Conservation (phyloP, 2,113 vertebrate species). For the human (Homo sapiens) region DNA sequence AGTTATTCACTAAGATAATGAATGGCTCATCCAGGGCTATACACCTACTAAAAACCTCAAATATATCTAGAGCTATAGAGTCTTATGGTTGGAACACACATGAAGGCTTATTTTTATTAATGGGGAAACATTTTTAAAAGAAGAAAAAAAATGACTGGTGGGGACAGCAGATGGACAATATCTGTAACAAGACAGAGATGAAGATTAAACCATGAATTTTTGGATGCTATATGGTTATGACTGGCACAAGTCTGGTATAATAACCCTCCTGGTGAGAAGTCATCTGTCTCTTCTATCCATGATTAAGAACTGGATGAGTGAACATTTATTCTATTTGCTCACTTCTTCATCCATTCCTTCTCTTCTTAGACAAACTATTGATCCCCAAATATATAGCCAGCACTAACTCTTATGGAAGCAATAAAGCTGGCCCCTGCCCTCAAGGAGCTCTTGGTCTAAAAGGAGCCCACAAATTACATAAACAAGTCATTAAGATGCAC, state of each 20-base stretch:
- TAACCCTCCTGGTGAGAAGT: background rate
- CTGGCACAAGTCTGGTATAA: background rate
- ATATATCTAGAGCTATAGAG: background rate
- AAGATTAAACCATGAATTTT: background rate
- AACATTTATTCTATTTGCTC: slow-evolving; percentile 20
- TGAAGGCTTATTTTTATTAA: background rate
- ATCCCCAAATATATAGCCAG: background rate
- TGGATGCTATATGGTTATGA: background rate
- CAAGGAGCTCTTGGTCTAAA: background rate
- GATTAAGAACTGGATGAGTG: background rate
- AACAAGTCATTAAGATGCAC: background rate
- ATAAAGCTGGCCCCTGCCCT: background rate
- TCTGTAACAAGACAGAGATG: slow-evolving; percentile 27
- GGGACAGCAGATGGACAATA: background rate
- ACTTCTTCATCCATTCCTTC: background rate
- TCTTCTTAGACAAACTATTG: background rate
- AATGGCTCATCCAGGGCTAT: background rate
- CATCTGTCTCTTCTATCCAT: background rate
- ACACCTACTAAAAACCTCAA: background rate
- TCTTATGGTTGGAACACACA: background rate
- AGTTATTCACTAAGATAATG: slow-evolving; percentile 1
- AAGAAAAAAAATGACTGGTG: background rate
- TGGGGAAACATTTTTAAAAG: background rate
- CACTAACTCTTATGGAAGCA: background rate
- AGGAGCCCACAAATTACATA: background rate